Evolutionary conservation across 1,140 invertebrate species (phyloP).

Genomic region (Neodiprion fabricii): DNA sequence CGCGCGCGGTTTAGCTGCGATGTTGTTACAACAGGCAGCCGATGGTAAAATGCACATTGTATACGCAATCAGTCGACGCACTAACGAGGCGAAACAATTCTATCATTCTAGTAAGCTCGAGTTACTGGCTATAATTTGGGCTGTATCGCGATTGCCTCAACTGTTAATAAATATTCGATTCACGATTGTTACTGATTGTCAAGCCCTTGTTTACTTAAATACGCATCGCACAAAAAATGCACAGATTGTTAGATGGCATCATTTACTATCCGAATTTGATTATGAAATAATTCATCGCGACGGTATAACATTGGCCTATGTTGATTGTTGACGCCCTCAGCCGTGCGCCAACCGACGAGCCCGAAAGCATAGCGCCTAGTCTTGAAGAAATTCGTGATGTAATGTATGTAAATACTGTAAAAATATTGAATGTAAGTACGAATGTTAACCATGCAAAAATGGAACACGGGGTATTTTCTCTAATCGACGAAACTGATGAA

Average conservation of each 20-base stretch:
- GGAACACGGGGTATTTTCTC: neutral
- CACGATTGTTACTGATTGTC: slow-evolving; percentile 25
- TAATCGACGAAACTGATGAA: neutral
- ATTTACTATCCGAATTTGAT: slow-evolving; percentile 14
- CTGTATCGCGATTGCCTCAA: slow-evolving; percentile 18
- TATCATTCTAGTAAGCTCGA: slow-evolving; percentile 39
- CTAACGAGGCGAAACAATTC: slow-evolving; percentile 29
- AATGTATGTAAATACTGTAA: slow-evolving; percentile 12
- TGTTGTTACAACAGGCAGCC: slow-evolving; percentile 26
- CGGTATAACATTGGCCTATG: slow-evolving; percentile 11
- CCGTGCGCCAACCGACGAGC: neutral
- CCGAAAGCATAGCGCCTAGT: neutral
- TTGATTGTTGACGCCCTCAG: slow-evolving; percentile 16
- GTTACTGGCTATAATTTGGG: slow-evolving; percentile 30
- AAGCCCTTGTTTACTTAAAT: slow-evolving; percentile 21
- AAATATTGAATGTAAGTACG: neutral
- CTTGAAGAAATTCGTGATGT: neutral
- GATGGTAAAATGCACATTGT: slow-evolving; percentile 17
- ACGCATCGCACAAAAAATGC: slow-evolving; percentile 14
- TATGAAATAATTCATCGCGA: slow-evolving; percentile 16
- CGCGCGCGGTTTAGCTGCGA: slow-evolving; percentile 38
- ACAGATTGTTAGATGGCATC: slow-evolving; percentile 15
- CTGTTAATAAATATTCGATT: slow-evolving; percentile 28
- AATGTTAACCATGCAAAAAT: slow-evolving; percentile 1
- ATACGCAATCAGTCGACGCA: slow-evolving; percentile 32